A percentile compares a stretch with the other conserved stretches of the same genome.
phyloP scores from a whole-genome alignment of 1,140 invertebrate genomes.

The Tetramorium parvispinum region DNA sequence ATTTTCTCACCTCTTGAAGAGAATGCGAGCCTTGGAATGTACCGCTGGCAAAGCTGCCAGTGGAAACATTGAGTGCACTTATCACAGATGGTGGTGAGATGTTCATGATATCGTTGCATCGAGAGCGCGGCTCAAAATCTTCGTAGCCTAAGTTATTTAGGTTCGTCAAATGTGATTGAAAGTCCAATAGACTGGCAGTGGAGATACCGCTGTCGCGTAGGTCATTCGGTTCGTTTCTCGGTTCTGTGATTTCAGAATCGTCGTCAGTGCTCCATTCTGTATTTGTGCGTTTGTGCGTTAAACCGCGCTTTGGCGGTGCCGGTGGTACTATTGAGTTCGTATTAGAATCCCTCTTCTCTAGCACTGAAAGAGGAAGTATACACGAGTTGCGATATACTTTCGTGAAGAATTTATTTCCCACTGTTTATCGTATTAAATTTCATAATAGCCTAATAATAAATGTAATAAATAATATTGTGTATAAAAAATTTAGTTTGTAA shows the following conservation, averaged over 20 bases:
- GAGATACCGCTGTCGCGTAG: slow-evolving; percentile 87
- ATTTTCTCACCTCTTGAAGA: slow-evolving; percentile 81
- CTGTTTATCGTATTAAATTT: background rate
- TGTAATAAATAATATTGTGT: background rate
- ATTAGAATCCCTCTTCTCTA: slow-evolving; percentile 86
- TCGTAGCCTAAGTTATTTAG: slow-evolving; percentile 87
- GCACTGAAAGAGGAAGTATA: slow-evolving; percentile 81
- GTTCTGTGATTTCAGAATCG: slow-evolving; percentile 74
- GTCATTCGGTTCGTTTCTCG: slow-evolving; percentile 83
- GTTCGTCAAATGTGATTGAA: slow-evolving; percentile 86
- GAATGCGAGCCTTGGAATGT: slow-evolving; percentile 84
- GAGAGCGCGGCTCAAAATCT: slow-evolving; percentile 86
- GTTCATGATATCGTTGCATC: slow-evolving; percentile 84
- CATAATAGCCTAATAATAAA: background rate
- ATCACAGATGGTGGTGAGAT: slow-evolving; percentile 84
- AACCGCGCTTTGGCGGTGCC: slow-evolving; percentile 87
- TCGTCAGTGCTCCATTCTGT: slow-evolving; percentile 83
- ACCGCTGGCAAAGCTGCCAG: slow-evolving; percentile 78
- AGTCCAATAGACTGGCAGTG: slow-evolving; percentile 84
- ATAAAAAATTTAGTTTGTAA: background rate
- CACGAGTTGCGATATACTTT: background rate
- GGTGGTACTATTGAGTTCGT: slow-evolving; percentile 84
- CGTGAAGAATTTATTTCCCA: background rate
- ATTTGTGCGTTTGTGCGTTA: slow-evolving; percentile 85
- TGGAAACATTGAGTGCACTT: slow-evolving; percentile 80